A percentile compares a stretch with the other conserved stretches of the same genome.
phyloP scores from a whole-genome alignment of 2,797 vertebrate species.

The Chloroceryle amazona region DNA sequence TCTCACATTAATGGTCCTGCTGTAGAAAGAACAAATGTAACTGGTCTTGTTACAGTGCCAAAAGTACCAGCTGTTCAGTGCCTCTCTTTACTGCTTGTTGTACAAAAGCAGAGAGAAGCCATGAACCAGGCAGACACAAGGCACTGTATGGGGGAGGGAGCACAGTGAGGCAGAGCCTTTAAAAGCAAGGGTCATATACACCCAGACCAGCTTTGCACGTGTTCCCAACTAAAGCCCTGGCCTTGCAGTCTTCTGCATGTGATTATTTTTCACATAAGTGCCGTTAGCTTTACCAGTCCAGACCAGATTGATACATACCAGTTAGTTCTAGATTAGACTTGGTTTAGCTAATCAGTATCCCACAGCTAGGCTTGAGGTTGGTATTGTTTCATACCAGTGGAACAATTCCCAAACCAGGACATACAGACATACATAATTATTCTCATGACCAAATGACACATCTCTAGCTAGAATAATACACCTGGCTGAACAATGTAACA shows the following conservation, averaged over 20 bases:
- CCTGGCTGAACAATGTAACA: background rate
- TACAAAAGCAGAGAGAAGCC: background rate
- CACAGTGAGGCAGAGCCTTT: background rate
- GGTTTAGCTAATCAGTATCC: background rate
- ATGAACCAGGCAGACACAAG: background rate
- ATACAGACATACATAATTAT: background rate
- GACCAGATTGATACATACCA: background rate
- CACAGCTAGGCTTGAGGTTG: background rate
- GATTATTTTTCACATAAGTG: background rate
- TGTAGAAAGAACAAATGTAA: background rate
- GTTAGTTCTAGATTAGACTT: background rate
- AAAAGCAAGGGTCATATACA: background rate
- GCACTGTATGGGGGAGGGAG: background rate
- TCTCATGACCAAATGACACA: background rate
- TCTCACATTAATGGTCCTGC: background rate
- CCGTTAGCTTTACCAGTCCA: background rate
- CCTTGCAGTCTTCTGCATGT: background rate
- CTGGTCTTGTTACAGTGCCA: background rate
- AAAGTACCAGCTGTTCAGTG: background rate
- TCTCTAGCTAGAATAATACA: background rate
- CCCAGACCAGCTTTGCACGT: background rate
- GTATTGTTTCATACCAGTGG: background rate
- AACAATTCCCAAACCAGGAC: background rate
- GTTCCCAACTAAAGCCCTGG: background rate
- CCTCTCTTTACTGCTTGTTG: rapidly evolving